A percentile compares a stretch with the other conserved stretches of the same genome.
Evolutionary conservation across 1,140 invertebrate species (phyloP).

Genomic region (Heliconius himera): DNA sequence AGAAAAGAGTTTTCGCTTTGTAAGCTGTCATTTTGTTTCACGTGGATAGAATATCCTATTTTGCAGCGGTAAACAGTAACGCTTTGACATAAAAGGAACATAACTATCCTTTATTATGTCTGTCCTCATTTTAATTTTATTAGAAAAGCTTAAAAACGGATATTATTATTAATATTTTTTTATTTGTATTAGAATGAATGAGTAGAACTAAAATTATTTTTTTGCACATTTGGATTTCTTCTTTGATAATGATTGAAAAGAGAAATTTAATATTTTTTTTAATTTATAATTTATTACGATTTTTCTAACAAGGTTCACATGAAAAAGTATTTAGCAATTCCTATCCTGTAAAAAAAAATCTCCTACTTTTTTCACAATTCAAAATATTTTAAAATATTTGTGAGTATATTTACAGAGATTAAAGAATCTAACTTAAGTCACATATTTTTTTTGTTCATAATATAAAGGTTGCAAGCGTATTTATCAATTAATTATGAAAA

Average conservation of each 20-base stretch:
- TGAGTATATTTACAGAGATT: too few relatives aligned
- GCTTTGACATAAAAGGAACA: not conserved
- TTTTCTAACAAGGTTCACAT: too few relatives aligned
- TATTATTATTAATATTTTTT: not conserved
- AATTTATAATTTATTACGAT: too few relatives aligned
- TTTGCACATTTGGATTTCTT: too few relatives aligned
- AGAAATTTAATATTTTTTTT: not conserved
- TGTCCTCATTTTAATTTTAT: not conserved
- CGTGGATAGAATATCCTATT: not conserved
- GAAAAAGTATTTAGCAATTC: too few relatives aligned
- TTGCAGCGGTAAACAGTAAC: not conserved
- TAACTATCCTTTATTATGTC: not conserved
- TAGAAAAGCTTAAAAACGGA: not conserved
- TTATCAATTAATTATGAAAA: too few relatives aligned
- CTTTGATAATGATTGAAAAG: not conserved
- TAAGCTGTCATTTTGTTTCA: conserved; percentile 6
- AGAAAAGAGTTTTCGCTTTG: not conserved
- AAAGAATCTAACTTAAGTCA: too few relatives aligned
- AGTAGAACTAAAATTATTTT: not conserved
- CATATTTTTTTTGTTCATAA: too few relatives aligned
- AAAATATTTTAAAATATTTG: too few relatives aligned
- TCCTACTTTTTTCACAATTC: too few relatives aligned
- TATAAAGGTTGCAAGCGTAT: too few relatives aligned
- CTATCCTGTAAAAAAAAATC: too few relatives aligned
- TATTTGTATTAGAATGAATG: not conserved